Percentiles rank a stretch among this genome's conserved stretches.
Evolutionary conservation across 2,113 vertebrate genomes (phyloP).

Genomic region (Crotalus tigris): DNA sequence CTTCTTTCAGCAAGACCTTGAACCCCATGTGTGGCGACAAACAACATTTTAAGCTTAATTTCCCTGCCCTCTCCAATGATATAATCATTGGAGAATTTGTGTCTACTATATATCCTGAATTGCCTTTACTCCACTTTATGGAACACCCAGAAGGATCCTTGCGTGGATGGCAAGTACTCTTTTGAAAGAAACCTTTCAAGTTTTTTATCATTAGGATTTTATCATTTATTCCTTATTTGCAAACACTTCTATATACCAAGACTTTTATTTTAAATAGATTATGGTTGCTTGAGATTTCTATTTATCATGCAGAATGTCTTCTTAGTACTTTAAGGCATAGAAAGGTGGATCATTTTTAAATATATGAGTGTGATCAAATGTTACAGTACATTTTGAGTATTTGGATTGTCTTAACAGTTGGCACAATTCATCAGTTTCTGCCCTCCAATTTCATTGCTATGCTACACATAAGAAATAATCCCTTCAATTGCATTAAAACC

Average conservation of each 20-base stretch:
- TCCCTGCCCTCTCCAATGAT: background rate
- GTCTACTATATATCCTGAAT: background rate
- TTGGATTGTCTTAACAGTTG: background rate
- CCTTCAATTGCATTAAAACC: background rate
- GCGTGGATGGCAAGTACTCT: background rate
- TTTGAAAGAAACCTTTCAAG: background rate
- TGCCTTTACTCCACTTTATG: background rate
- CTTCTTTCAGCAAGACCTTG: background rate
- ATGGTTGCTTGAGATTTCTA: too few species aligned
- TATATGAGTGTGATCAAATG: background rate
- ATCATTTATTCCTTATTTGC: background rate
- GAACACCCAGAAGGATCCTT: background rate
- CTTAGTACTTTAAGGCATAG: too few species aligned
- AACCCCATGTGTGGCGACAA: background rate
- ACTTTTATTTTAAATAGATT: too few species aligned
- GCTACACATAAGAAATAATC: background rate
- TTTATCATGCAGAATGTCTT: too few species aligned
- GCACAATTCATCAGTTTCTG: background rate
- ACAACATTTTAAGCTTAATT: background rate
- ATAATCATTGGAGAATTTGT: background rate
- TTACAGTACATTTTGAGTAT: background rate
- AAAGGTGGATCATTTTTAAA: background rate
- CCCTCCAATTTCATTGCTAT: background rate
- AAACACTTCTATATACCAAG: too few species aligned
- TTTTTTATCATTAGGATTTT: background rate